A percentile compares a stretch with the other conserved stretches of the same genome.
Conservation (phyloP, 1,140 invertebrate genomes). For the Drosophila setifemur region DNA sequence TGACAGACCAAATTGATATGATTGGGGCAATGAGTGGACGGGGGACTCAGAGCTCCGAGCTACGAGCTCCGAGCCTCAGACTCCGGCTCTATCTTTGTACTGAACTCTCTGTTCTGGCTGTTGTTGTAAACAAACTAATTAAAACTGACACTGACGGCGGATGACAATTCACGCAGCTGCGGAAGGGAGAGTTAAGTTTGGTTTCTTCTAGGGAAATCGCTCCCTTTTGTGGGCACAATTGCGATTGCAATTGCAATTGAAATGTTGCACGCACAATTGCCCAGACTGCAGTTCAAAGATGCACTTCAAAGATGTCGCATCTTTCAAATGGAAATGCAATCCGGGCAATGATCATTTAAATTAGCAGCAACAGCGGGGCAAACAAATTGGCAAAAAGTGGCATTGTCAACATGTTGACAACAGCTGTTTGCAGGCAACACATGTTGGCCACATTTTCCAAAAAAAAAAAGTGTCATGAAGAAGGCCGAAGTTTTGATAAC, state of each 20-base stretch:
- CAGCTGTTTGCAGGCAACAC: conserved; percentile 55
- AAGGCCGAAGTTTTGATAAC: too few species aligned
- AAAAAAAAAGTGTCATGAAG: too few species aligned
- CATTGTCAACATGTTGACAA: conserved; percentile 63
- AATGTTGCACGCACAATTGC: conserved; percentile 79
- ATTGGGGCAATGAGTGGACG: conserved; percentile 46
- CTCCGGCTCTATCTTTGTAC: background rate
- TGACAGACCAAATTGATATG: conserved; percentile 68
- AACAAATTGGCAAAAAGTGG: conserved; percentile 70
- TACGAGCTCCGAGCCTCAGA: background rate
- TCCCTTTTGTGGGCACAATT: conserved; percentile 1
- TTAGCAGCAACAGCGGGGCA: conserved; percentile 49
- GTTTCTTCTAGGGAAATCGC: conserved; percentile 48
- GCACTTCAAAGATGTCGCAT: conserved; percentile 48
- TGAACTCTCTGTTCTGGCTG: conserved; percentile 23
- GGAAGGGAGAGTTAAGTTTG: conserved; percentile 35
- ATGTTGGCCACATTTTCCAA: conserved; percentile 58
- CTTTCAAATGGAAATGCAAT: conserved; percentile 61
- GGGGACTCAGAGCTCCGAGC: too few species aligned
- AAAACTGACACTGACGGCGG: conserved; percentile 78
- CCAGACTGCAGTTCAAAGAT: conserved; percentile 50
- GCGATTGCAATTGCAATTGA: conserved; percentile 64
- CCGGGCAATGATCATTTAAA: conserved; percentile 58
- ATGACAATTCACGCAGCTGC: conserved; percentile 75
- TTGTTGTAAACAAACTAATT: conserved; percentile 79